These are phyloP conservation scores for Gasterosteus nipponicus DNA, from an alignment of 2,113 vertebrate species.

Conservation along the genomic window DNA sequence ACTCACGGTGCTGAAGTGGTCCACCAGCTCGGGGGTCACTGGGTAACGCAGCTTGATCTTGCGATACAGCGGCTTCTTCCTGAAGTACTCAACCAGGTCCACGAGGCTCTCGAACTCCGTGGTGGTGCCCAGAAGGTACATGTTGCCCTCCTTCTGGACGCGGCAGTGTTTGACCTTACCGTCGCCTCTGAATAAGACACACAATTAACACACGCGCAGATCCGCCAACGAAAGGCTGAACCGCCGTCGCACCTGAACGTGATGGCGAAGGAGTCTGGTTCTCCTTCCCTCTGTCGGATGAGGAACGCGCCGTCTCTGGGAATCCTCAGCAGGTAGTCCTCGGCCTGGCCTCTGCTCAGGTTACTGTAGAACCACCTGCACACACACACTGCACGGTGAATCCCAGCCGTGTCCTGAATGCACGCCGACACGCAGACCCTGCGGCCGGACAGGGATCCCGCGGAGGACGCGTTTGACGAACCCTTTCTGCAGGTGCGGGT, in stretches of 20 bases:
- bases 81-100: conserved; percentile 92
- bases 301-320: conserved; percentile 97
- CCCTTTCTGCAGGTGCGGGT: conserved; percentile 88
- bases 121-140: conserved; percentile 91
- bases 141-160: conserved; percentile 88
- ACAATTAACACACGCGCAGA: background rate
- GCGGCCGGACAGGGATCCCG: no score
- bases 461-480: conserved; percentile 68
- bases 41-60: conserved; percentile 96
- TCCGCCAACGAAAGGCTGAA: background rate
- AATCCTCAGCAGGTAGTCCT: conserved; percentile 94
- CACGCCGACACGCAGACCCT: no score
- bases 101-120: conserved; percentile 95
- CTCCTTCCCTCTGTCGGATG: conserved; percentile 90
- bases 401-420: no score
- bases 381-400: conserved; percentile 2
- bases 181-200: conserved; percentile 84
- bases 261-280: conserved; percentile 89
- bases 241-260: conserved; percentile 88
- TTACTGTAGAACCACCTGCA: conserved; percentile 94
- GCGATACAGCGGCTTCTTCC: conserved; percentile 91
- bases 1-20: conserved; percentile 88
- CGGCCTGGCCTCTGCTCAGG: conserved; percentile 93
- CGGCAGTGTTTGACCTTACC: conserved; percentile 96
- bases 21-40: conserved; percentile 90